A percentile compares a stretch with the other conserved stretches of the same genome.
Evolutionary conservation across 2,888 invertebrate species (phyloP).

Genomic region (Dryomyza anilis): DNA sequence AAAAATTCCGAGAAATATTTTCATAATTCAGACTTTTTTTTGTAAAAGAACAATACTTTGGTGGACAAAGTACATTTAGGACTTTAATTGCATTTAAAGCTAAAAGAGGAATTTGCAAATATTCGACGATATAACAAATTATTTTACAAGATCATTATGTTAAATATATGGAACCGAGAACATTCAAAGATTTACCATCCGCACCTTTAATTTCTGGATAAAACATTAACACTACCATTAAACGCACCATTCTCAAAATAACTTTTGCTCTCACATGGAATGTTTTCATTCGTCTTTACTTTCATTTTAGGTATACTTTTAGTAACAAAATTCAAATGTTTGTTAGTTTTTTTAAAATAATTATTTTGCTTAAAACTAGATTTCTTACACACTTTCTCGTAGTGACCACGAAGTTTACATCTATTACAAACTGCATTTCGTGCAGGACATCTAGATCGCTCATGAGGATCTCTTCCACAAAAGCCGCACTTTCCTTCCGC

Average conservation of each 20-base stretch:
- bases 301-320: neutral
- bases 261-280: too few species aligned
- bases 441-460: neutral
- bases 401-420: too few species aligned
- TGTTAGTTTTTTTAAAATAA: neutral
- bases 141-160: neutral
- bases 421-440: neutral
- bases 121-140: neutral
- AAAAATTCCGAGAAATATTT: conserved; percentile 8
- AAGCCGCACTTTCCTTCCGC: neutral
- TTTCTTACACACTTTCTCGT: too few species aligned
- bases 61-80: neutral
- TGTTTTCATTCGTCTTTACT: too few species aligned
- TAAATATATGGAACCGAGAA: neutral
- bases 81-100: neutral
- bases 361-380: too few species aligned
- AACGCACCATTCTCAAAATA: neutral
- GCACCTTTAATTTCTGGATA: neutral
- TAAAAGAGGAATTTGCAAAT: conserved; percentile 11
- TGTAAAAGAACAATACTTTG: neutral
- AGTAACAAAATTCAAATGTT: neutral
- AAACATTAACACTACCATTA: neutral
- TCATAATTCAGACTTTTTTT: neutral
- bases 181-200: neutral
- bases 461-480: neutral